Evolutionary conservation across 2,888 invertebrate genomes (phyloP), one percentile per base, ranked within the genome.

Genomic region (Latrodectus hesperus): DNA sequence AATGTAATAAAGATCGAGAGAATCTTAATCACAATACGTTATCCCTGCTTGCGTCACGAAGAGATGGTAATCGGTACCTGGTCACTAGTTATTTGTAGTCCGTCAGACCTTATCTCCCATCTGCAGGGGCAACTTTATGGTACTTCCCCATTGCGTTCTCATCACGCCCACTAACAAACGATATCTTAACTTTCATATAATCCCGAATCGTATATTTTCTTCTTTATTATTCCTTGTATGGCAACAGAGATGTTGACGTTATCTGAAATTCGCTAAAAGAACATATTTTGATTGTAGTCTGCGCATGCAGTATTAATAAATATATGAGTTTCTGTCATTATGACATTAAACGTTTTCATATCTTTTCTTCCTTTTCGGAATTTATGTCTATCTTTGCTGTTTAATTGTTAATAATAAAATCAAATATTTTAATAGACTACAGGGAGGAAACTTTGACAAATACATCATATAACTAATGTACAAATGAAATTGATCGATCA

Each of bases 21-120:
- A 49, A 77, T 77, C 65, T 9, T 55, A 55, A 70, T 70, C 70
- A 55, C 17, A 17, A 17, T 38, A 16, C n/a, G 14, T 53, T 55
- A 52, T 55, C 38, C 78, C 9, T 14, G 53, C 22, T 55, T 55
- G 9, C 55, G 79, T 71, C 79, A 80, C 72, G 79, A 11, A n/a
- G 22, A 55, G 79, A 80, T 80, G 64, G 51, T 14, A 64, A 80
- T 80, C 79, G 51, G 17, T 72, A 71, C 68, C 53, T 78, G 78
- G 70, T 72, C 79, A 64, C 71, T 72, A 49, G 17, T 80, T 14
- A 67, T 64, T 22, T 51, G 79, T 51, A 49, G 64, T n/a, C 64
- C 60, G 71, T 72, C 72, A 72, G 22, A 17, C 51, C 71, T 78
- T 80, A 80, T 80, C 79, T 72, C n/a, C 17, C 64, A 38, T 76